Base-by-base conservation (phyloP, 2,797 vertebrate species). In the Champsocephalus esox region DNA sequence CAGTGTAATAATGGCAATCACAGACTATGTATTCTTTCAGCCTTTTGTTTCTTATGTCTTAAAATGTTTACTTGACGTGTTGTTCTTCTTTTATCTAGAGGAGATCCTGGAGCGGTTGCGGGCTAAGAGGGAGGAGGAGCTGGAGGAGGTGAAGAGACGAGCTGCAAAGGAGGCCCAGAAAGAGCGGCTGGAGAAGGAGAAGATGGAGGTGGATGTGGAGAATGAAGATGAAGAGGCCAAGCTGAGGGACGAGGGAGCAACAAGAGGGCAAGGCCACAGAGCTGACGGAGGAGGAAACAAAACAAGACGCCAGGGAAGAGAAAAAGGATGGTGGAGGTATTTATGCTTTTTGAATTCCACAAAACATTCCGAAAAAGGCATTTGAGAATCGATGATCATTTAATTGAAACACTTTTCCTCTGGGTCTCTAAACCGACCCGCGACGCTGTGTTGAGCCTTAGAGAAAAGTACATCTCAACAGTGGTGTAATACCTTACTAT, bases 61-160 rank as follows among this genome's bases (percentile, higher is more conserved):
- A 21, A 28, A 28, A 45, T 14, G 41, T 0, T 56, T 46, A 1
- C 63, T 75, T 34, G 13, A 2, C 34, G 34, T 38, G 28, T 3
- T 52, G 34, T 32, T 73, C 12, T 3, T 66, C 44, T 49, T 21
- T 70, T 41, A 21, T 78, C 16, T 87, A 99, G 98, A 99, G 79
- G 98, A 99, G 92, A 99, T 99, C 90, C 87, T 97, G 92, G 97
- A 99, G 21, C 82, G 95, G 68, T 77, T 96, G 75, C 96, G 96
- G 90, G 90, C 93, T 66, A 97, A 95, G 88, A 97, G 95, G 83
- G 97, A 97, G 82, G 95, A 92, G 73, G 95, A 97, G 69, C 91
- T 96, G 87, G 95, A 95, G 79, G 95, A 96, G 89, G 94, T 96
- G 87, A 97, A 96, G 90, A 94, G 70, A 73, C 92, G 91, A 32